Base-by-base conservation (phyloP, 2,888 invertebrate genomes). In the Hemicrepidius hirtus region DNA sequence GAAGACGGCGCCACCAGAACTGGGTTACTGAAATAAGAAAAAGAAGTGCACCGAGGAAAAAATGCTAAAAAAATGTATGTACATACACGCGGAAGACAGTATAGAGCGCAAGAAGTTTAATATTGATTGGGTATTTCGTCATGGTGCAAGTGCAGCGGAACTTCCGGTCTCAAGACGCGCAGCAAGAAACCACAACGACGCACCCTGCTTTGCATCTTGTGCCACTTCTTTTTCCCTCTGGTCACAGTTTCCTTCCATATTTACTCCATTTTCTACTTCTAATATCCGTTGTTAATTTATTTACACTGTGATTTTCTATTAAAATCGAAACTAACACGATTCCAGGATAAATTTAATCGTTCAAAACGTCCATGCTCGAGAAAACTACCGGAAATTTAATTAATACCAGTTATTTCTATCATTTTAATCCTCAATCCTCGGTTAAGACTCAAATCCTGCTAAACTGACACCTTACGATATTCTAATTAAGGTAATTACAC, bases 101-200 rank as follows among this genome's bases (percentile, higher is more conserved):
- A 85, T 86, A 81, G 86, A 85, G 86, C 82, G 83, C 82, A 83
- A 83, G 82, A 77, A 80, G 77, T 84, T 83, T 84, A 81, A 85
- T 86, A 86, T 86, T 86, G 86, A 86, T 86, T 86, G 86, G 86
- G 84, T 86, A 86, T 85, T 83, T 84, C 84, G 84, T 85, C 83
- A 78, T 80, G 82, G 81, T 77, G 79, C 78, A 79, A 75, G 70
- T 74, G 74, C 74, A 74, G 63, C 70, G 66, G 70, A 50, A 59
- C 65, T 73, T 69, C 73, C 73, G 69, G 69, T 62, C 65, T 62
- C 66, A 73, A 73, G 73, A 73, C 73, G 73, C 73, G 64, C 73
- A 57, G 57, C 57, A 57, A 57, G 57, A 57, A 53, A 32, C 49
- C 35, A 40, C 50, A 18, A 18, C 21, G 40, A 40, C 49, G 40